These are phyloP conservation scores for Lanius ludovicianus DNA, from an alignment of 2,113 vertebrate genomes.

Conservation along the genomic window DNA sequence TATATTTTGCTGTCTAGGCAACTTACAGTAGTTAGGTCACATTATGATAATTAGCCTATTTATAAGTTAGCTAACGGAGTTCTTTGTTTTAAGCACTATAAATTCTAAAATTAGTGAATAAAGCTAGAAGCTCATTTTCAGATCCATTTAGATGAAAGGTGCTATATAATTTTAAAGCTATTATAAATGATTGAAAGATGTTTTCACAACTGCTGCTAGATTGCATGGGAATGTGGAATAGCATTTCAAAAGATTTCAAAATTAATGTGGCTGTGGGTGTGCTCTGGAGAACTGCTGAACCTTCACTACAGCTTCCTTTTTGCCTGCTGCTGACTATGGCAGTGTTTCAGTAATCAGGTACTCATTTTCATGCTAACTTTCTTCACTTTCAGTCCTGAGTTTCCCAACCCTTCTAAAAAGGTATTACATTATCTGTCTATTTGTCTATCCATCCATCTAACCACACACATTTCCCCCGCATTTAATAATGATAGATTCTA, in stretches of 20 bases:
- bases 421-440: not conserved
- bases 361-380: not conserved
- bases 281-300: slow-evolving; percentile 39
- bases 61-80: slow-evolving; percentile 4
- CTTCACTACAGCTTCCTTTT: slow-evolving; percentile 35
- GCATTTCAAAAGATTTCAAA: slow-evolving; percentile 49
- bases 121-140: not conserved
- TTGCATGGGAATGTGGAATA: slow-evolving; percentile 23
- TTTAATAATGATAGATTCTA: not conserved
- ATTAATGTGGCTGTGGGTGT: slow-evolving; percentile 11
- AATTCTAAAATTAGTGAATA: slow-evolving; percentile 56
- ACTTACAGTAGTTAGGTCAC: slow-evolving; percentile 6
- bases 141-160: slow-evolving; percentile 18
- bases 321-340: not conserved
- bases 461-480: too few relatives aligned
- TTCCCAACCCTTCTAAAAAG: not conserved
- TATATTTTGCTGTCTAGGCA: slow-evolving; percentile 28
- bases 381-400: not conserved
- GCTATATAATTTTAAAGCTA: slow-evolving; percentile 44
- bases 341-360: slow-evolving; percentile 14
- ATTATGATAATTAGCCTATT: slow-evolving; percentile 45
- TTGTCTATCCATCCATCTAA: too few relatives aligned
- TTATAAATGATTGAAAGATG: slow-evolving; percentile 59
- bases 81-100: slow-evolving; percentile 47
- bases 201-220: slow-evolving; percentile 52